Evolutionary conservation across 1,140 invertebrate genomes (phyloP).

Genomic region (Stegodyphus dumicola): DNA sequence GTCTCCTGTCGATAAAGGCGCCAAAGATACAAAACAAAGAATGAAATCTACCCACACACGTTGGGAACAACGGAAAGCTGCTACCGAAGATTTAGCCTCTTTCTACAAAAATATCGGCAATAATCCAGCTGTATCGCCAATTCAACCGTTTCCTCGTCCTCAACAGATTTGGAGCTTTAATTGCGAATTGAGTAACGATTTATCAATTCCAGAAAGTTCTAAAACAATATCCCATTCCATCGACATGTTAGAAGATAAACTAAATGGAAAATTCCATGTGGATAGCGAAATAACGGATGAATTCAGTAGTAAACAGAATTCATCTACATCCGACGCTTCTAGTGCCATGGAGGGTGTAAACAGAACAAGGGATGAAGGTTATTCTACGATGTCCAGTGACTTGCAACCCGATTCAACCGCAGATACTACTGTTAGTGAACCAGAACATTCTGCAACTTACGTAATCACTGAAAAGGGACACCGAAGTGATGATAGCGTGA

Average conservation of each 20-base stretch:
- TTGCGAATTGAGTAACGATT: slow-evolving; percentile 16
- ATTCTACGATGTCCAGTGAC: slow-evolving; percentile 90
- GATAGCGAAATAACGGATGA: background rate
- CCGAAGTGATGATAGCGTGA: slow-evolving; percentile 51
- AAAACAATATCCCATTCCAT: slow-evolving; percentile 26
- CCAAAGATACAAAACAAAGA: slow-evolving; percentile 44
- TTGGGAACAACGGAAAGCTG: slow-evolving; percentile 21
- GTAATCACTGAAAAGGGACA: slow-evolving; percentile 21
- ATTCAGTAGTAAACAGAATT: slow-evolving; percentile 10
- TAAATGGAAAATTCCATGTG: background rate
- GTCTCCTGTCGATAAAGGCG: slow-evolving; percentile 30
- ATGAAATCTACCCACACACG: slow-evolving; percentile 33
- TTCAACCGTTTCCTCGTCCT: slow-evolving; percentile 6
- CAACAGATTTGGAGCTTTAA: slow-evolving; percentile 54
- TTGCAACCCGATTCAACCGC: slow-evolving; percentile 73
- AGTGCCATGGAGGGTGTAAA: slow-evolving; percentile 32
- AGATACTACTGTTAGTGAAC: slow-evolving; percentile 45
- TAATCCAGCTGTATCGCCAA: background rate
- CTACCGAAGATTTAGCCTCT: slow-evolving; percentile 3
- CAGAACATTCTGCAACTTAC: slow-evolving; percentile 33
- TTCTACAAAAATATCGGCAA: background rate
- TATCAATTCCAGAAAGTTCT: slow-evolving; percentile 21
- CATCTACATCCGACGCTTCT: slow-evolving; percentile 31
- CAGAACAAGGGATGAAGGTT: slow-evolving; percentile 83
- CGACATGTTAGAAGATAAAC: slow-evolving; percentile 19